These are phyloP conservation scores for Drosophila quadrilineata DNA, from an alignment of 1,140 invertebrate genomes.

Conservation along the genomic window DNA sequence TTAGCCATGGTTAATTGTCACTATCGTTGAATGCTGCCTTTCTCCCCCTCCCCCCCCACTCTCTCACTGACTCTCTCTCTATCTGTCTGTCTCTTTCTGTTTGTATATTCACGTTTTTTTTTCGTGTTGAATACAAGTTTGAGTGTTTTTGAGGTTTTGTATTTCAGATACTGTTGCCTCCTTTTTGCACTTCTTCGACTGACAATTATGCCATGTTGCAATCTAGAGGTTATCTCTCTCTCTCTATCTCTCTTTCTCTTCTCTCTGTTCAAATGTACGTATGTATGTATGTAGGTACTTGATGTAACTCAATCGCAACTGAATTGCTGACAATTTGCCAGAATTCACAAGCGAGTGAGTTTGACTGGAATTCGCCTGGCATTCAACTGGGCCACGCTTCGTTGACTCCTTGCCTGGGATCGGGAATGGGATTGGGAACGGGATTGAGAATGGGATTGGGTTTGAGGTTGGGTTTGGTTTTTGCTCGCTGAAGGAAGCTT, in stretches of 20 bases:
- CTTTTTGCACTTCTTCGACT: slow-evolving; percentile 11
- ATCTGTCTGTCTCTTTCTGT: slow-evolving; percentile 1
- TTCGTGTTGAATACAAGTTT: too few relatives aligned
- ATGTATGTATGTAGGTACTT: slow-evolving; percentile 18
- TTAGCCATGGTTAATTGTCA: slow-evolving; percentile 76
- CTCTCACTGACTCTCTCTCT: not conserved
- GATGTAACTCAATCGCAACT: slow-evolving; percentile 40
- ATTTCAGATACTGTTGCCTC: not conserved
- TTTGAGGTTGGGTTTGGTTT: not conserved
- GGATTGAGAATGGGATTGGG: not conserved
- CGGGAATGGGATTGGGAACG: not conserved
- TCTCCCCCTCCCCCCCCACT: too few relatives aligned
- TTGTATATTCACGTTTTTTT: too few relatives aligned
- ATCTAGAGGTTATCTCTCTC: slow-evolving; percentile 49
- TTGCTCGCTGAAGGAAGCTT: too few relatives aligned
- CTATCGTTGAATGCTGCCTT: slow-evolving; percentile 71
- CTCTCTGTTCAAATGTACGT: too few relatives aligned
- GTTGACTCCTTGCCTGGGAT: slow-evolving; percentile 34
- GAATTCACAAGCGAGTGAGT: slow-evolving; percentile 41
- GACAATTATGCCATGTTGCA: slow-evolving; percentile 62
- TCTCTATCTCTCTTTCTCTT: too few relatives aligned
- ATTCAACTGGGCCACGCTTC: slow-evolving; percentile 53
- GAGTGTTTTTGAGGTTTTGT: too few relatives aligned
- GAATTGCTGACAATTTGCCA: slow-evolving; percentile 45
- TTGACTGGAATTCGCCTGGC: slow-evolving; percentile 49